Base-by-base conservation (phyloP, 2,797 vertebrate species). In the Tympanoctomys barrerae region DNA sequence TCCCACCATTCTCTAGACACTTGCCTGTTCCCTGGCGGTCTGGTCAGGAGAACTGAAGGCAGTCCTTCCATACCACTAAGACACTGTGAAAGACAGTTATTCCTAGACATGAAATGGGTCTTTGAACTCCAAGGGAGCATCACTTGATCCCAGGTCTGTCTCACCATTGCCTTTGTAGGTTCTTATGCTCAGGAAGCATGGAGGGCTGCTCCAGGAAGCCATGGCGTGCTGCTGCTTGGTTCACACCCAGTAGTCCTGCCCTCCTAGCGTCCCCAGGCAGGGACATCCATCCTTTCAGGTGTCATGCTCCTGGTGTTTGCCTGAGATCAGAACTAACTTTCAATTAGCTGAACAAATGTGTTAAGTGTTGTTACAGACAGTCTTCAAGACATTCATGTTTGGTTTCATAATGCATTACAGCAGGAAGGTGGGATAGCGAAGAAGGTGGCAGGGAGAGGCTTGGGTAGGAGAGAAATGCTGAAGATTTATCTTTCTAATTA, bases 401-500 rank as follows among this genome's bases (percentile, higher is more conserved):
- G 78, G 59, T 36, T 97, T 93, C 88, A 42, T 88, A 95, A 93
- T 66, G 39, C 22, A 68, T 90, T 66, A 59, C 59, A 87, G 96
- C 81, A 95, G 83, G 52, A 89, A 91, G 91, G 52, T 89, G 77
- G 97, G 89, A n/a, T n/a, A 42, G 59, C 59, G 66, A n/a, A 68
- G 96, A 89, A 94, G 81, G 84, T 82, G 87, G 73, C 42, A 13
- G 28, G 22, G 81, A 70, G 75, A 91, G 86, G 64, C 81, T 95
- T 88, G 87, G 54, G 84, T 91, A 89, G 39, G 85, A 96, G 85
- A 97, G 93, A 94, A 82, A 86, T 95, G 87, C 89, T 62, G 33
- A 96, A 98, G 97, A 97, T 97, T 97, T 97, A 96, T 96, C 96
- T 97, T 97, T 94, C 96, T 98, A 97, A 98, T 98, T 98, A 97